A percentile compares a stretch with the other conserved stretches of the same genome.
phyloP scores from a whole-genome alignment of 2,888 invertebrate species.

The Lordiphosa fenestrarum region DNA sequence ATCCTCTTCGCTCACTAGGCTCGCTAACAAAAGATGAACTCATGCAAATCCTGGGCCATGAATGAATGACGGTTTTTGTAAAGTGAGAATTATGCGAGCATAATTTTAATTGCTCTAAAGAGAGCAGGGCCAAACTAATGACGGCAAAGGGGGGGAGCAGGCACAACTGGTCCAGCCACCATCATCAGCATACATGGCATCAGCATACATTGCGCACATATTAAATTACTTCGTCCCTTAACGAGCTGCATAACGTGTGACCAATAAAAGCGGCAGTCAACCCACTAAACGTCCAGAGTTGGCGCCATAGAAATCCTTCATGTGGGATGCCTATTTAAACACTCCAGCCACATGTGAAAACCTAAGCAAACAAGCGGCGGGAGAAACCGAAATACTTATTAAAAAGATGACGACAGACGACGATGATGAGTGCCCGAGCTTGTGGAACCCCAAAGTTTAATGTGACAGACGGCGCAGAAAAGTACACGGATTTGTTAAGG shows the following conservation, averaged over 20 bases:
- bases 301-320: constrained; percentile 25
- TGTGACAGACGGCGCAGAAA: constrained; percentile 50
- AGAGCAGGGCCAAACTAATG: constrained; percentile 44
- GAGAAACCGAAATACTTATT: constrained; percentile 51
- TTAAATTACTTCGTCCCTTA: constrained; percentile 59
- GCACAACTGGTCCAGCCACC: constrained; percentile 1
- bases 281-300: constrained; percentile 11
- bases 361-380: constrained; percentile 58
- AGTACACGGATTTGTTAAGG: constrained; percentile 66
- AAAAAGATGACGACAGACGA: constrained; percentile 53
- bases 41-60: constrained; percentile 43
- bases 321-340: constrained; percentile 35
- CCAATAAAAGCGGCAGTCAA: constrained; percentile 37
- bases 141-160: constrained; percentile 17
- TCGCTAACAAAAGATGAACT: constrained; percentile 42
- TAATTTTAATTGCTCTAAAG: constrained; percentile 61
- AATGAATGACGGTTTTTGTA: constrained; percentile 7
- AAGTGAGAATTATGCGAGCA: constrained; percentile 41
- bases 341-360: constrained; percentile 18
- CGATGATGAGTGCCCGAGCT: constrained; percentile 26
- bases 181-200: constrained; percentile 25
- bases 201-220: constrained; percentile 41
- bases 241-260: constrained; percentile 49
- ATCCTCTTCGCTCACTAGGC: constrained; percentile 59
- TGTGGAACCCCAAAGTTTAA: constrained; percentile 36